Conservation (phyloP, 2,113 vertebrate genomes). For the Mastomys natalensis region DNA sequence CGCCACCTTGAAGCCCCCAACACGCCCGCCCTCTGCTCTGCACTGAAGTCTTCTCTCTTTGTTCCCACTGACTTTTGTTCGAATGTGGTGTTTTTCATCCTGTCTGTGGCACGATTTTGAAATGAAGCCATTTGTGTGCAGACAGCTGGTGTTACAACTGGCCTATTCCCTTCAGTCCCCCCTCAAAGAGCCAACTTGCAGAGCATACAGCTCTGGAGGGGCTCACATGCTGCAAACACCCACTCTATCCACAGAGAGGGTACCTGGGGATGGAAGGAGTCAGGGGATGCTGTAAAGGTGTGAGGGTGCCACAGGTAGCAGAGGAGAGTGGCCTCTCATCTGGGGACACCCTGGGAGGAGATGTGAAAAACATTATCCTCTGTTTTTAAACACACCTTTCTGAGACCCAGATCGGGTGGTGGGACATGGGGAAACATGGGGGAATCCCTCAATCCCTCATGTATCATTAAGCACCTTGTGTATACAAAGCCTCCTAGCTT, state of each 20-base stretch:
- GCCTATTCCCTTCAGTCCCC: conserved; percentile 36
- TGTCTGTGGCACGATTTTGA: conserved; percentile 63
- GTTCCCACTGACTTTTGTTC: conserved; percentile 64
- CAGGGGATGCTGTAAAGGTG: not conserved
- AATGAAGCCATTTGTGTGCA: conserved; percentile 37
- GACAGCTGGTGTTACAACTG: conserved; percentile 66
- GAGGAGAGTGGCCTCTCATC: not conserved
- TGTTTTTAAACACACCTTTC: not conserved
- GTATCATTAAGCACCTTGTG: not conserved
- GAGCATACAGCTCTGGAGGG: not conserved
- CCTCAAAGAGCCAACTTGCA: conserved; percentile 41
- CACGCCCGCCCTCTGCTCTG: not conserved
- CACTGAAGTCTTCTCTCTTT: conserved; percentile 54
- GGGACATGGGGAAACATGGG: not conserved
- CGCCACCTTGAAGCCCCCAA: not conserved
- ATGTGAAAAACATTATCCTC: not conserved
- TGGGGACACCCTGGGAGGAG: not conserved
- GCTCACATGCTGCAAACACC: rapidly evolving
- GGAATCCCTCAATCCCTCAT: rapidly evolving
- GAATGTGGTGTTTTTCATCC: conserved; percentile 59
- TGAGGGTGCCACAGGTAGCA: not conserved
- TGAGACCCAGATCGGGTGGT: not conserved
- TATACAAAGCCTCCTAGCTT: not conserved
- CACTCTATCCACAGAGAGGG: not conserved
- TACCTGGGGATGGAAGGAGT: rapidly evolving